phyloP scores from a whole-genome alignment of 2,113 vertebrate species.

The Cygnus atratus region DNA sequence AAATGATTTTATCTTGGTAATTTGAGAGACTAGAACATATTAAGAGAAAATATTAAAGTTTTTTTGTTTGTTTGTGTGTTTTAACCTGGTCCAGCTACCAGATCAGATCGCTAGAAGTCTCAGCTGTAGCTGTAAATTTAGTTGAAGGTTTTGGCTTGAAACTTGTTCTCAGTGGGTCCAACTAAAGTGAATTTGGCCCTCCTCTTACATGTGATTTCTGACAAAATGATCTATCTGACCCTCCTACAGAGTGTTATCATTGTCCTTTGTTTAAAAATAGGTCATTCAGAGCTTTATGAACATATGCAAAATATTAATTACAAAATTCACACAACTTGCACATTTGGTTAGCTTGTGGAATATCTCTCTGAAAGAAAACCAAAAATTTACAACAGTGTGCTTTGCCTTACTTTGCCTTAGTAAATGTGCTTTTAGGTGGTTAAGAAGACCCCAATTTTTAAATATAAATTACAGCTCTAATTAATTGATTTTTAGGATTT shows the following conservation, averaged over 20 bases:
- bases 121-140: background rate
- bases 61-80: background rate
- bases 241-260: background rate
- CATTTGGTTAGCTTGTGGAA: background rate
- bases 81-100: background rate
- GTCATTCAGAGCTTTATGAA: background rate
- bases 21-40: background rate
- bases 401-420: background rate
- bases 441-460: background rate
- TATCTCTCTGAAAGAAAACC: background rate
- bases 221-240: background rate
- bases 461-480: background rate
- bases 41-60: background rate
- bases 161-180: background rate
- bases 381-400: background rate
- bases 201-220: background rate
- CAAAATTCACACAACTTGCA: background rate
- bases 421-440: background rate
- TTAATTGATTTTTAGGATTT: background rate
- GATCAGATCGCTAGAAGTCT: background rate
- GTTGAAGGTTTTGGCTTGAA: background rate
- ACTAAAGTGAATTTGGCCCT: background rate
- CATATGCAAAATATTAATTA: background rate
- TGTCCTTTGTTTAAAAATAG: conserved; percentile 24
- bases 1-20: background rate